phyloP scores from a whole-genome alignment of 2,797 vertebrate genomes.

The Scarus forsteni region DNA sequence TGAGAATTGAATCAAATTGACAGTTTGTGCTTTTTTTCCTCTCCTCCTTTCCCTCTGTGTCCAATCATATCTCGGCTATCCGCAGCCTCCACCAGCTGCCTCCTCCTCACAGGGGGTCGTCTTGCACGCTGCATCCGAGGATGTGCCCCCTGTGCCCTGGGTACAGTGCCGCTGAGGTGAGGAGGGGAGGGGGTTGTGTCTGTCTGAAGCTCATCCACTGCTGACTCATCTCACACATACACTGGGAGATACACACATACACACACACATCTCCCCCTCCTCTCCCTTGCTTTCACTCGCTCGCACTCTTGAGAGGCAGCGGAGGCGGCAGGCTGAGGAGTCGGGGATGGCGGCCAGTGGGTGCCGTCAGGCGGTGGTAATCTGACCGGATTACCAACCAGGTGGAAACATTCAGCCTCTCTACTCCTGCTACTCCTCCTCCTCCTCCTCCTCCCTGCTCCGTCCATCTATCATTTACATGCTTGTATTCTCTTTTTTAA shows the following conservation, averaged over 20 bases:
- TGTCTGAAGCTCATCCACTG: conserved; percentile 67
- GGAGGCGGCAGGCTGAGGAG: conserved; percentile 69
- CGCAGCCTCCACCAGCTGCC: conserved; percentile 70
- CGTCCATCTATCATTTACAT: conserved; percentile 53
- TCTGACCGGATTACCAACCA: conserved; percentile 87
- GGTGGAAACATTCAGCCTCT: conserved; percentile 85
- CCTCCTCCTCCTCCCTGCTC: conserved; percentile 18
- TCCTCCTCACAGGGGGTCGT: conserved; percentile 65
- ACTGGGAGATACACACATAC: conserved; percentile 35
- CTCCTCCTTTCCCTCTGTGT: conserved; percentile 14
- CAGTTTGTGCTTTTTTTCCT: conserved; percentile 45
- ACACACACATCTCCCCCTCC: conserved; percentile 43
- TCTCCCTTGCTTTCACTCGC: conserved; percentile 55
- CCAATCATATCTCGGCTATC: conserved; percentile 57
- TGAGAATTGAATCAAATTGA: conserved; percentile 41
- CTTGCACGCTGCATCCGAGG: conserved; percentile 65
- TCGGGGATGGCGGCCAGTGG: conserved; percentile 72
- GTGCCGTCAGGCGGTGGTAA: conserved; percentile 84
- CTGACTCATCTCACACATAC: conserved; percentile 75
- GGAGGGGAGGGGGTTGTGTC: conserved; percentile 22
- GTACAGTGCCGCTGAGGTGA: conserved; percentile 38
- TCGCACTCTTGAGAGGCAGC: conserved; percentile 64
- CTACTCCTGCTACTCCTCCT: conserved; percentile 53
- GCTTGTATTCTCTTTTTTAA: conserved; percentile 20
- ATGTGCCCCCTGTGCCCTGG: conserved; percentile 63